Evolutionary conservation across 2,888 invertebrate genomes (phyloP), one percentile per base, ranked within the genome.

Genomic region (Pandemis heparana): DNA sequence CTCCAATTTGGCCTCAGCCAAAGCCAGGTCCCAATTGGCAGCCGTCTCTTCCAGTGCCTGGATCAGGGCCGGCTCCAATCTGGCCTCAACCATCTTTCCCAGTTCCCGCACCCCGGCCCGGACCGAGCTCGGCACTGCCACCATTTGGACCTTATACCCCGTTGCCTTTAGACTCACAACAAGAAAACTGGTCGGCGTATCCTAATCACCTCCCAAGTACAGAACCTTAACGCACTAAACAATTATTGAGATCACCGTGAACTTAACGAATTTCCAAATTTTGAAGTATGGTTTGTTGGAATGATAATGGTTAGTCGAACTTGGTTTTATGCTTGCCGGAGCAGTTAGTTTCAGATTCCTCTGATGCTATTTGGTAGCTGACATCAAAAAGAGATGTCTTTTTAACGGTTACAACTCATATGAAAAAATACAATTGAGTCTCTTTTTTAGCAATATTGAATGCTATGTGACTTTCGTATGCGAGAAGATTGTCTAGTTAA

Each of bases 1-100:
- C 56, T 56, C 23, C 56, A 56, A 56, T 10, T 56, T 56, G 56
- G 56, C 56, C 56, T 56, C 56, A 56, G 56, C 56, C 56, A 53
- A 9, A 16, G 53, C 53, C 53, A 18, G 53, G 18, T n/a, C 18
- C 18, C 14, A 53, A 53, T 53, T 53, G 53, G 53, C 53, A 9
- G 53, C 53, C 53, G 23, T 23, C 56, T 56, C 18, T 56, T 18
- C 56, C 56, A 23, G 56, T 12, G 9, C 23, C 56, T 12, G 56
- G 18, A 23, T 59, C 59, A 59, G 10, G 5, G 16, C 12, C 9
- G 23, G 12, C 5, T 18, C 23, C 56, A 12, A 18, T 2, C 12
- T 9, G n/a, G 48, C n/a, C 6, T 48, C n/a, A 7, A 48, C 48
- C 48, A 56, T 23, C 56, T 23, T 56, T 56, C 23, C 56, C 56